Conservation (phyloP, 2,113 vertebrate species). For the Anarhynchus alexandrinus region DNA sequence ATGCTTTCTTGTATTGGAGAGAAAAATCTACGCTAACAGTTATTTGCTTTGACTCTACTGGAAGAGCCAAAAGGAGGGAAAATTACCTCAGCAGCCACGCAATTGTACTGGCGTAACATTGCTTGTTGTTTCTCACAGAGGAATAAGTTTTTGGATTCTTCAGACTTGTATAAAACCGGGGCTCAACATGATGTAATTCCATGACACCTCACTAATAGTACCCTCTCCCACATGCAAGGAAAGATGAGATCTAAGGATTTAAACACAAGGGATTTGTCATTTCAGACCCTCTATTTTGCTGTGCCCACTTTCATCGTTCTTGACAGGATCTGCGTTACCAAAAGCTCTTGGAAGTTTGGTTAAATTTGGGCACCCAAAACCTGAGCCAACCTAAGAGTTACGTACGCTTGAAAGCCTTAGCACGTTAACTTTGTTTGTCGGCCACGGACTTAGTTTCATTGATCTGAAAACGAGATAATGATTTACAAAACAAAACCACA, state of each 20-base stretch:
- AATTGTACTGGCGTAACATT: accelerated
- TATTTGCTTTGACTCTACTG: not conserved
- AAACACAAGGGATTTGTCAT: not conserved
- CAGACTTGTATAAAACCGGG: not conserved
- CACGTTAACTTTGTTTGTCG: not conserved
- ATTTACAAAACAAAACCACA: constrained; percentile 43
- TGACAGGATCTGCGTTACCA: not conserved
- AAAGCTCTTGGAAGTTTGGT: not conserved
- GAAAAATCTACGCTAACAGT: not conserved
- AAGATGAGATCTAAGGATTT: not conserved
- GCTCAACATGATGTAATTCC: not conserved
- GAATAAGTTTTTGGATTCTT: not conserved
- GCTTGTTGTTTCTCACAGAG: not conserved
- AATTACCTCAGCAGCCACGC: not conserved
- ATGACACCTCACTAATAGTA: not conserved
- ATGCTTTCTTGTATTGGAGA: not conserved
- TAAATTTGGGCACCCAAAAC: not conserved
- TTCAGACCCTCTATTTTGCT: not conserved
- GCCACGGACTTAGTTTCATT: not conserved
- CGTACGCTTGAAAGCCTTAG: accelerated
- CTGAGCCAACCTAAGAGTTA: not conserved
- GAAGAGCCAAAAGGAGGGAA: not conserved
- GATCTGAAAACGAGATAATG: not conserved
- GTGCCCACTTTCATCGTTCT: not conserved
- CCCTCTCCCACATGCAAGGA: not conserved